Evolutionary conservation across 2,113 vertebrate genomes (phyloP).

Genomic region (cattle (Bos taurus)): ARS-UCD2.0 NC_037347.1:9930501-9931000

Average conservation of each 20-base stretch:
- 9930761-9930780: background rate
- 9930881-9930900: background rate
- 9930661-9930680: slow-evolving; percentile 16
- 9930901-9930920: background rate
- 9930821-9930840: background rate
- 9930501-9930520: background rate
- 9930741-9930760: slow-evolving; percentile 38
- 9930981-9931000: background rate
- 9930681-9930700: slow-evolving; percentile 52
- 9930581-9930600: background rate
- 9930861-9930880: background rate
- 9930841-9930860: background rate
- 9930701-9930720: slow-evolving; percentile 60
- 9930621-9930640: background rate
- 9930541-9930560: slow-evolving; percentile 14
- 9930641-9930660: background rate
- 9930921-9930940: background rate
- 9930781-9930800: slow-evolving; percentile 30
- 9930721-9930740: slow-evolving; percentile 57
- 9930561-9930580: background rate
- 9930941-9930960: slow-evolving; percentile 2
- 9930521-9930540: background rate
- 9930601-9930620: slow-evolving; percentile 20
- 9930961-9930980: background rate
- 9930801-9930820: background rate